Percentiles rank a stretch among this genome's conserved stretches.
These are phyloP conservation scores for Ptilodon capucinus DNA, from an alignment of 2,888 invertebrate genomes.

Conservation along the genomic window DNA sequence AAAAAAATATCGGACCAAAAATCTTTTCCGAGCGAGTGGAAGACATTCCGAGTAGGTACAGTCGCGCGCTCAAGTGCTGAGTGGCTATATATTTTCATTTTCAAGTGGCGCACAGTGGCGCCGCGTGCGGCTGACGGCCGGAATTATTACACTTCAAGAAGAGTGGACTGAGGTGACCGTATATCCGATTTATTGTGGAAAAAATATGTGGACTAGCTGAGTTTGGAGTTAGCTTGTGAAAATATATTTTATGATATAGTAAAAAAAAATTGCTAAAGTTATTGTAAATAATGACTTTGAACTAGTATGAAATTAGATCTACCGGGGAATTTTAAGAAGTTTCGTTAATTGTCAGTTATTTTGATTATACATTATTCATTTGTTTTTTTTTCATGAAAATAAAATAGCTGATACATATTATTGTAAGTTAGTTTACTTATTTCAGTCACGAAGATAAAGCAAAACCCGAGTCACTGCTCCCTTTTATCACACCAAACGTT, in stretches of 20 bases:
- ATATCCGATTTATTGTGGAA: constrained; percentile 59
- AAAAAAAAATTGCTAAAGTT: no score
- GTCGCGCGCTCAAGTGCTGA: constrained; percentile 50
- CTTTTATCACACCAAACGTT: constrained; percentile 21
- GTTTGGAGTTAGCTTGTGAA: constrained; percentile 26
- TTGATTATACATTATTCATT: no score
- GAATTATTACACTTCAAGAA: constrained; percentile 66
- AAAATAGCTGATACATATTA: no score
- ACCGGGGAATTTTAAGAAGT: no score
- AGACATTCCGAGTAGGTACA: constrained; percentile 42
- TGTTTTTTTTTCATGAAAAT: no score
- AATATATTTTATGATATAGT: constrained; percentile 3
- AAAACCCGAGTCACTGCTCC: not conserved
- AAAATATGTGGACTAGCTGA: constrained; percentile 5
- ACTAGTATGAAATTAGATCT: no score
- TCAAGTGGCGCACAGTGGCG: constrained; percentile 52
- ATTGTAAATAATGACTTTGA: no score
- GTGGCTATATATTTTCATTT: constrained; percentile 65
- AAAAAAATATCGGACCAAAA: constrained; percentile 19
- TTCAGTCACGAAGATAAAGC: not conserved
- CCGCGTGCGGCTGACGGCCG: constrained; percentile 68
- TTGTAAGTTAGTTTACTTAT: no score
- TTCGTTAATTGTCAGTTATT: no score
- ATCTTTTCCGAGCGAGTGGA: constrained; percentile 28
- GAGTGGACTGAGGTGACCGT: constrained; percentile 46